Conservation (phyloP, 2,888 invertebrate species). For the Lasioglossum malachurum region DNA sequence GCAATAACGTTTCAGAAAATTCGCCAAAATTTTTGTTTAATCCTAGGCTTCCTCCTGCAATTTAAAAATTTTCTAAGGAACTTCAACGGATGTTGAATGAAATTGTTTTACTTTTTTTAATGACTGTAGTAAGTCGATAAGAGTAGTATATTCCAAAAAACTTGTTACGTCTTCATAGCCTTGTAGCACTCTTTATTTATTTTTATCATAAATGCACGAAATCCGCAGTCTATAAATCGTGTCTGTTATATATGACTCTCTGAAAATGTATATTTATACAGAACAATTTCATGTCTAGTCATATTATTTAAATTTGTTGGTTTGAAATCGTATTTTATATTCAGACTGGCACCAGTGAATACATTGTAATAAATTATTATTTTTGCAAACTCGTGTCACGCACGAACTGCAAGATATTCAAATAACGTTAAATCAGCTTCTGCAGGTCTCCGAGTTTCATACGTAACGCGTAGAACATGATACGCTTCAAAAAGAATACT, state of each 20-base stretch:
- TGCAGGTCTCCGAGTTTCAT: not conserved
- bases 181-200: not conserved
- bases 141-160: not conserved
- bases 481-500: not conserved
- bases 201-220: not conserved
- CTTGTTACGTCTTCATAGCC: no score
- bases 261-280: not conserved
- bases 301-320: not conserved
- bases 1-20: not conserved
- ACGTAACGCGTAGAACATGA: not conserved
- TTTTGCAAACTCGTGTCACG: not conserved
- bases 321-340: not conserved
- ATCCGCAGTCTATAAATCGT: not conserved
- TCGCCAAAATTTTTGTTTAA: not conserved
- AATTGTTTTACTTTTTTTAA: no score
- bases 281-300: not conserved
- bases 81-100: not conserved
- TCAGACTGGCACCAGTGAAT: not conserved
- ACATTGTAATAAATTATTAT: not conserved
- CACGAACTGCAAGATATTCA: not conserved
- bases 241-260: not conserved
- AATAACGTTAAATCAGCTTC: not conserved
- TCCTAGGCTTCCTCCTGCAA: not conserved
- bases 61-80: not conserved
- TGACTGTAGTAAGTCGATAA: not conserved